phyloP scores from a whole-genome alignment of 2,113 vertebrate genomes.

The Struthio camelus region DNA sequence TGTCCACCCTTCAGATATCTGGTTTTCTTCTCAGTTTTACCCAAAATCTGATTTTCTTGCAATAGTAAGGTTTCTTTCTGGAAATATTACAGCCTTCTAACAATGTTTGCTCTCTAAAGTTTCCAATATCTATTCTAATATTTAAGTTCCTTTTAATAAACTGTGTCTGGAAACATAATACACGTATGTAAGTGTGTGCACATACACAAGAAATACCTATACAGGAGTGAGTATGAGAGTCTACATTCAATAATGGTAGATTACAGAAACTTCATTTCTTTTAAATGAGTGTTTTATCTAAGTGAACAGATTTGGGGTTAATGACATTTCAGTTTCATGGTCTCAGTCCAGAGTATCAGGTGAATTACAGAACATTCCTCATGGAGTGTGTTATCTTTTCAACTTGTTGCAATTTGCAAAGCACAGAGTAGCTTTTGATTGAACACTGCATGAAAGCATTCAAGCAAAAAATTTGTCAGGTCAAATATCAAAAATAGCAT shows the following conservation, averaged over 20 bases:
- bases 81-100: background rate
- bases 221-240: background rate
- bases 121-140: background rate
- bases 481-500: background rate
- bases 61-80: background rate
- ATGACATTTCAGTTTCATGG: constrained; percentile 5
- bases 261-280: background rate
- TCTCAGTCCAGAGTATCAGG: background rate
- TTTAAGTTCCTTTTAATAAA: background rate
- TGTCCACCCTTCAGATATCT: background rate
- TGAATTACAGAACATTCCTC: background rate
- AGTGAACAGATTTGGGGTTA: background rate
- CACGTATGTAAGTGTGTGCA: background rate
- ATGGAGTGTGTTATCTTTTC: background rate
- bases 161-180: background rate
- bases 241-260: background rate
- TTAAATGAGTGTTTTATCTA: background rate
- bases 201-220: background rate
- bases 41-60: background rate
- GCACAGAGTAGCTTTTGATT: background rate
- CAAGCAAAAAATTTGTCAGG: background rate
- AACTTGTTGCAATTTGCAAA: background rate
- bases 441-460: background rate
- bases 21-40: background rate
- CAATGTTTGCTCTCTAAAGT: background rate